These are phyloP conservation scores for Oxyruncus cristatus DNA, from an alignment of 2,113 vertebrate genomes.

Conservation along the genomic window DNA sequence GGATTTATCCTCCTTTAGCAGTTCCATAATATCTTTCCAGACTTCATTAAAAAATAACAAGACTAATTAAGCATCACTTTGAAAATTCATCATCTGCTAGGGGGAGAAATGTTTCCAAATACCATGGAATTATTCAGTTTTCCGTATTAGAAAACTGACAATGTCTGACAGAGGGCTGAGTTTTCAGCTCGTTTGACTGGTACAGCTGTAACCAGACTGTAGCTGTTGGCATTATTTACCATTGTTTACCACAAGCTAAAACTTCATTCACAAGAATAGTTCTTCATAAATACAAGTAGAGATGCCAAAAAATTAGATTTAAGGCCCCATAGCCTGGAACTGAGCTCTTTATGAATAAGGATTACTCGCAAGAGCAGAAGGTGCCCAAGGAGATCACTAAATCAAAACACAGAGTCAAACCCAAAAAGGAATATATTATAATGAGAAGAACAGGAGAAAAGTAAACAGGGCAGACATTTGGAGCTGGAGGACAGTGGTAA, in stretches of 20 bases:
- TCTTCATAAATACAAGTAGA: constrained; percentile 16
- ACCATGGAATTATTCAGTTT: background rate
- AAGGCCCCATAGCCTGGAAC: background rate
- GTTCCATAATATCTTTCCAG: background rate
- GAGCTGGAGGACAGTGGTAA: background rate
- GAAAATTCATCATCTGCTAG: constrained; percentile 29
- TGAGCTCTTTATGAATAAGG: constrained; percentile 23
- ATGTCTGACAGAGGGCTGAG: background rate
- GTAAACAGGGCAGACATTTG: background rate
- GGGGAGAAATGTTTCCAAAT: background rate
- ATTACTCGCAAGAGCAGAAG: constrained; percentile 1
- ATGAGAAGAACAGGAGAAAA: background rate
- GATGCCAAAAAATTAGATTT: constrained; percentile 4
- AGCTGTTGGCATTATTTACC: constrained; percentile 7
- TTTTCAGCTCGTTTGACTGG: background rate
- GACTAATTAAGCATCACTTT: constrained; percentile 50
- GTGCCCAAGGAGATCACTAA: constrained; percentile 3
- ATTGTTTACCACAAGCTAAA: constrained; percentile 21
- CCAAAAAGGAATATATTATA: background rate
- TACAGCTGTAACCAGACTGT: background rate
- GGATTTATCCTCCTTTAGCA: constrained; percentile 55
- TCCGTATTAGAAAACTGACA: background rate
- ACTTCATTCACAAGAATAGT: constrained; percentile 12
- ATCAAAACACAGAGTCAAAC: background rate
- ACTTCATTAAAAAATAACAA: constrained; percentile 47